These are phyloP conservation scores for Melanostoma mellinum DNA, from an alignment of 2,888 invertebrate species.

Conservation along the genomic window DNA sequence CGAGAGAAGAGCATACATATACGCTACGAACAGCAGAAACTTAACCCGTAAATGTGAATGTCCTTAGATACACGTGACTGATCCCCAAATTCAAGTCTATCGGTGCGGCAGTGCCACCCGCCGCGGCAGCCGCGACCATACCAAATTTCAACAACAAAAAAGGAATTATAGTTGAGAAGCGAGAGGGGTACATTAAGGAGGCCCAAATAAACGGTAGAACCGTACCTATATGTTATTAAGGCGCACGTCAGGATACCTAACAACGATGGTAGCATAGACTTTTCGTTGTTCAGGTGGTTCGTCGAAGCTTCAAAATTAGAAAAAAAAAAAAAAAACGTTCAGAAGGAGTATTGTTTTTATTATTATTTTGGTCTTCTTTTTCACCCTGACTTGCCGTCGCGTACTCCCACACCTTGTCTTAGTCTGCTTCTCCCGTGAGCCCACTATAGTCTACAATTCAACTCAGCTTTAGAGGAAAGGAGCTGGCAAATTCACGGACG, in stretches of 20 bases:
- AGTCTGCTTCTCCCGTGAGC: not conserved
- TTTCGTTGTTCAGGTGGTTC: constrained; percentile 33
- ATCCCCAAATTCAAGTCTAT: constrained; percentile 60
- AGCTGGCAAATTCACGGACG: constrained; percentile 12
- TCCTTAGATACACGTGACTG: constrained; percentile 56
- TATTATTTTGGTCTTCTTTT: not conserved
- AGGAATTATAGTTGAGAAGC: constrained; percentile 43
- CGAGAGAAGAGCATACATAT: constrained; percentile 7
- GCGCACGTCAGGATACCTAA: not conserved
- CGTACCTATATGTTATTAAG: too few species aligned
- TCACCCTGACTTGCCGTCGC: not conserved
- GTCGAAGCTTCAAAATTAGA: constrained; percentile 49
- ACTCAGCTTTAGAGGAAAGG: constrained; percentile 24
- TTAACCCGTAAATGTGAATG: constrained; percentile 41
- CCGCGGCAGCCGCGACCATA: not conserved
- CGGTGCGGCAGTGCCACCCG: not conserved
- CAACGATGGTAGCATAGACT: not conserved
- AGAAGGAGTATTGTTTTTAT: constrained; percentile 43
- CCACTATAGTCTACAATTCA: constrained; percentile 15
- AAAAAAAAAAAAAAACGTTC: constrained; percentile 7
- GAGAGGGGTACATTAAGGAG: constrained; percentile 37
- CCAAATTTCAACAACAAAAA: constrained; percentile 21
- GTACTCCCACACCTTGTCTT: not conserved
- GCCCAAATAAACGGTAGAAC: not conserved
- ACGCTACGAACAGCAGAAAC: not conserved